phyloP scores from a whole-genome alignment of 2,113 vertebrate genomes.

The Probosciger aterrimus region DNA sequence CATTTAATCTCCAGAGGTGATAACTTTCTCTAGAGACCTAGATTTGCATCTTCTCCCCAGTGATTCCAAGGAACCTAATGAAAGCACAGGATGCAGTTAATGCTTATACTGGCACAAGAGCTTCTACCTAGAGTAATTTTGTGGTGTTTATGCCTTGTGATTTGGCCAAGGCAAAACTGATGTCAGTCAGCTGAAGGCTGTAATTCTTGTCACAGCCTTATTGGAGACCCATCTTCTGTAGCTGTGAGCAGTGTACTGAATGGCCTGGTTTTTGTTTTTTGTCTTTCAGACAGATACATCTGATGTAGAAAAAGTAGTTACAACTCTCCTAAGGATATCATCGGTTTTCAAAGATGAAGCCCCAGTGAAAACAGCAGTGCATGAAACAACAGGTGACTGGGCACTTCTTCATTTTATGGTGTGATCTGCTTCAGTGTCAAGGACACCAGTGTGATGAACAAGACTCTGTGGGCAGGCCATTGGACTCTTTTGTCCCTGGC shows the following conservation, averaged over 20 bases:
- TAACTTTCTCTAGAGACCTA: background rate
- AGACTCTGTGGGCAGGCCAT: background rate
- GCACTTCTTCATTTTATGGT: background rate
- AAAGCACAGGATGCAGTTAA: background rate
- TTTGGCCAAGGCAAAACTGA: background rate
- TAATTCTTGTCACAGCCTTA: background rate
- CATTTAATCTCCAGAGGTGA: background rate
- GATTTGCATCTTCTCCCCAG: background rate
- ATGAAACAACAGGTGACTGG: constrained; percentile 75
- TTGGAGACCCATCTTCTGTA: background rate
- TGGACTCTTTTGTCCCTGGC: background rate
- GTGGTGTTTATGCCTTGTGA: background rate
- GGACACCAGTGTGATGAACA: rapidly evolving
- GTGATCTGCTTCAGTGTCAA: background rate
- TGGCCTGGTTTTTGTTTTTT: background rate
- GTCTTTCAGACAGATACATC: constrained; percentile 83
- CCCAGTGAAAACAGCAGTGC: constrained; percentile 80
- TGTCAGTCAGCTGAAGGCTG: background rate
- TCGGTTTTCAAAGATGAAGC: constrained; percentile 91
- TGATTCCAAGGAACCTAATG: background rate
- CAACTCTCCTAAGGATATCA: constrained; percentile 88
- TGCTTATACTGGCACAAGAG: background rate
- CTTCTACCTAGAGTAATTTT: background rate
- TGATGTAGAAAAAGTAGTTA: constrained; percentile 84
- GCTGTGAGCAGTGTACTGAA: background rate